Evolutionary conservation across 2,888 invertebrate genomes (phyloP).

Genomic region (Epistrophella euchroma): DNA sequence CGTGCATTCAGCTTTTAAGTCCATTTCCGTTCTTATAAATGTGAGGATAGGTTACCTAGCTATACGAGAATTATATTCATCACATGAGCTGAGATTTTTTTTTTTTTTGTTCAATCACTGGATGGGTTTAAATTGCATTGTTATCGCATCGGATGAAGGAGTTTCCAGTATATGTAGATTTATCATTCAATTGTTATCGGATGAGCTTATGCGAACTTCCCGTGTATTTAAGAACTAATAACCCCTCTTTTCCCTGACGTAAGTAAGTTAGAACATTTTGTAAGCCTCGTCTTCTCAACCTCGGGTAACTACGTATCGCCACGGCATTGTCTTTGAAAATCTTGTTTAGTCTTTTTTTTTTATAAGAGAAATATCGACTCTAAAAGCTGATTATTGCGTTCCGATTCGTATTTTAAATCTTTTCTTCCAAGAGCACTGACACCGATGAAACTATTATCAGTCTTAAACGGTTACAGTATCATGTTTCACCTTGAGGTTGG

Average conservation of each 20-base stretch:
- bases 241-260: background rate
- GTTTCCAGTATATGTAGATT: background rate
- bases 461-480: no score
- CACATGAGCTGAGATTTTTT: constrained; percentile 60
- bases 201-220: background rate
- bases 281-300: no score
- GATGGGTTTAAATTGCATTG: constrained; percentile 34
- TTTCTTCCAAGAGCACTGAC: no score
- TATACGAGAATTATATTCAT: constrained; percentile 12
- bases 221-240: background rate
- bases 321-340: no score
- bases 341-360: no score
- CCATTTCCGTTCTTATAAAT: constrained; percentile 59
- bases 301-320: no score
- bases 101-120: constrained; percentile 22
- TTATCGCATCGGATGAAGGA: constrained; percentile 28
- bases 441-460: no score
- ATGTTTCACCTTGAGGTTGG: no score
- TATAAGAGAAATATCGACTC: no score
- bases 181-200: constrained; percentile 58
- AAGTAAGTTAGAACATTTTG: no score
- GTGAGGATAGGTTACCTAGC: background rate
- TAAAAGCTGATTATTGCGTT: no score
- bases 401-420: no score
- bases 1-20: constrained; percentile 63